These are phyloP conservation scores for Sceloporus tristichus DNA, from an alignment of 2,113 vertebrate species.

Conservation along the genomic window DNA sequence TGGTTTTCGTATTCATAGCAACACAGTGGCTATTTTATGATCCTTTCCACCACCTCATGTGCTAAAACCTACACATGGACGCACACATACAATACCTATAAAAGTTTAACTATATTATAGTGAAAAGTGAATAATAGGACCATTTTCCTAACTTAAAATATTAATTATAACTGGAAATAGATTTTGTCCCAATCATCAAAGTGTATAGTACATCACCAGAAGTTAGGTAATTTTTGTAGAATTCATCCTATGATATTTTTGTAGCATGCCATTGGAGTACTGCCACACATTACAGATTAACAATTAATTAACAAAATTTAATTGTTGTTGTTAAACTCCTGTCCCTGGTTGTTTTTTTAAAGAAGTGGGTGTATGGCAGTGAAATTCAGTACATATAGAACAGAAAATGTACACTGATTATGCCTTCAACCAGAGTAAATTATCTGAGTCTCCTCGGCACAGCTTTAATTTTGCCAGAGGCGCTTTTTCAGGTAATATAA, in stretches of 20 bases:
- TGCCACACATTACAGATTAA: background rate
- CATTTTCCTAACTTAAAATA: conserved; percentile 56
- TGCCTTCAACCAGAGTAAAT: background rate
- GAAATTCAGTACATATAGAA: background rate
- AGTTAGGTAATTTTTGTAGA: background rate
- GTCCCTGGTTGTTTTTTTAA: background rate
- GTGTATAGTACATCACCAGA: background rate
- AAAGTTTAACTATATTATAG: conserved; percentile 32
- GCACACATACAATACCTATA: background rate
- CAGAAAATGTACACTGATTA: no score
- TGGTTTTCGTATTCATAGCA: conserved; percentile 64
- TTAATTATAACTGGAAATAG: conserved; percentile 27
- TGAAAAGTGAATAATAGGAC: conserved; percentile 51
- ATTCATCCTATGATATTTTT: conserved; percentile 22
- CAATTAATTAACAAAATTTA: no score
- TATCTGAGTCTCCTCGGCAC: background rate
- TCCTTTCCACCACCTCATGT: no score
- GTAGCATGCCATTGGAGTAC: background rate
- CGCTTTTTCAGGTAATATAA: background rate
- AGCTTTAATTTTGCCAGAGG: fast-evolving
- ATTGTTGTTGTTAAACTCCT: no score
- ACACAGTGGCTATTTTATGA: conserved; percentile 53
- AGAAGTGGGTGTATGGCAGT: conserved; percentile 1
- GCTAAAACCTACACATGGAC: background rate
- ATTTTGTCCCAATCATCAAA: conserved; percentile 51